phyloP scores from a whole-genome alignment of 2,797 vertebrate species.

The Lagodon rhomboides region DNA sequence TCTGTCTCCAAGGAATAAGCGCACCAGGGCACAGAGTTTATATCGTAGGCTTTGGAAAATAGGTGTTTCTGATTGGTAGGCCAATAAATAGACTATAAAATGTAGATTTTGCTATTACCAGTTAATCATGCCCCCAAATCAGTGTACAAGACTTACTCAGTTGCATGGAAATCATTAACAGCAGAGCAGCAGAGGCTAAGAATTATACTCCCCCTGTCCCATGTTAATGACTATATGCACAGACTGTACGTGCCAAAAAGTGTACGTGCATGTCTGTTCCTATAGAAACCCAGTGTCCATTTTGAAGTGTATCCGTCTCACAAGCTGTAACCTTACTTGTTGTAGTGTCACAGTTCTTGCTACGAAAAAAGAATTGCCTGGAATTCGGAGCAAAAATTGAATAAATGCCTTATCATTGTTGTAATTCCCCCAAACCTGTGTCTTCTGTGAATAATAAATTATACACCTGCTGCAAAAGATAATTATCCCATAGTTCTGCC shows the following conservation, averaged over 20 bases:
- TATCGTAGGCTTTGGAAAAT: too few relatives aligned
- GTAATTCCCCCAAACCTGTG: neutral
- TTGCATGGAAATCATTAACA: too few relatives aligned
- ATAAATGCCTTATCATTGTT: neutral
- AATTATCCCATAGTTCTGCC: neutral
- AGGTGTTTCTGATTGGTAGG: neutral
- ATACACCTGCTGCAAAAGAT: neutral
- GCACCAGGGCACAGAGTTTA: too few relatives aligned
- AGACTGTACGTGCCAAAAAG: too few relatives aligned
- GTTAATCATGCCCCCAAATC: too few relatives aligned
- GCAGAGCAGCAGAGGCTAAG: too few relatives aligned
- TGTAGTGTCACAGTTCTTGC: neutral
- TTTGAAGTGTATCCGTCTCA: neutral
- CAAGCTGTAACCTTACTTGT: neutral
- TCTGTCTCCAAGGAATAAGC: too few relatives aligned
- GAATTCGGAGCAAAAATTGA: neutral
- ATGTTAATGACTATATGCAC: too few relatives aligned
- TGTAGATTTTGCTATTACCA: neutral
- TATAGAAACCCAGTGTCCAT: neutral
- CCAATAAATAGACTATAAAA: neutral
- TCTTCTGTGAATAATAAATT: slow-evolving; percentile 4
- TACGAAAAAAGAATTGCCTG: neutral
- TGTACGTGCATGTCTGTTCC: too few relatives aligned
- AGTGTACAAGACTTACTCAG: too few relatives aligned
- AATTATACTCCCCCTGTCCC: too few relatives aligned